Evolutionary conservation across 2,888 invertebrate species (phyloP), one percentile per base, ranked within the genome.

Genomic region (Acronicta alni): DNA sequence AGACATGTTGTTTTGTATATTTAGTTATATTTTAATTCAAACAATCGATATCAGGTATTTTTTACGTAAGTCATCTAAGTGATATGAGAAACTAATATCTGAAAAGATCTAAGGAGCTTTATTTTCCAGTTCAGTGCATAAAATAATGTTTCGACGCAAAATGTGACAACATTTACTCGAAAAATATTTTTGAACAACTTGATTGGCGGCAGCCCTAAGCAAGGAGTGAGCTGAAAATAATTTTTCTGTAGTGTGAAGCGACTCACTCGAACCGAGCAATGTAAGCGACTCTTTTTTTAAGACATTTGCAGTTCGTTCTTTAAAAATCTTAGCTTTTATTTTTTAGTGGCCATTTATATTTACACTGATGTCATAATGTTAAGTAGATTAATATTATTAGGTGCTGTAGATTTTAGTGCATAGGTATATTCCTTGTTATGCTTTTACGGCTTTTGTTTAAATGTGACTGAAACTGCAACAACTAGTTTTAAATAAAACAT

Each of bases 181-280:
- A 26, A 37, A 39, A 37, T 23, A 45, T 37, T 57, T 2, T 16
- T 44, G 41, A 38, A 44, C 39, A 37, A 15, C 7, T 35, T 5
- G 16, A 17, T 42, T 18, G 20, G 62, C 51, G 76, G 10, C 83
- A 85, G 30, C 86, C 86, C 85, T 85, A 48, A 1, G 46, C 39
- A 23, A 54, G 70, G 77, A 79, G 77, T 68, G 72, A 68, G 69
- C 66, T 58, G 70, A 78, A 72, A 83, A 83, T 82, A 72, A 79
- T 86, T 85, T 85, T 81, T 72, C 72, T 66, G 66, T 75, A 67
- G 76, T 77, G 72, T 73, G 71, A 67, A 75, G 64, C 53, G 61
- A 66, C 55, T 76, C 63, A 62, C 56, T 59, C 53, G 53, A 46
- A 67, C 65, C 61, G 52, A 55, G 55, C 39, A 57, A 59, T 53